Conservation (phyloP, 2,888 invertebrate species). For the Rhamphomyia laevipes region DNA sequence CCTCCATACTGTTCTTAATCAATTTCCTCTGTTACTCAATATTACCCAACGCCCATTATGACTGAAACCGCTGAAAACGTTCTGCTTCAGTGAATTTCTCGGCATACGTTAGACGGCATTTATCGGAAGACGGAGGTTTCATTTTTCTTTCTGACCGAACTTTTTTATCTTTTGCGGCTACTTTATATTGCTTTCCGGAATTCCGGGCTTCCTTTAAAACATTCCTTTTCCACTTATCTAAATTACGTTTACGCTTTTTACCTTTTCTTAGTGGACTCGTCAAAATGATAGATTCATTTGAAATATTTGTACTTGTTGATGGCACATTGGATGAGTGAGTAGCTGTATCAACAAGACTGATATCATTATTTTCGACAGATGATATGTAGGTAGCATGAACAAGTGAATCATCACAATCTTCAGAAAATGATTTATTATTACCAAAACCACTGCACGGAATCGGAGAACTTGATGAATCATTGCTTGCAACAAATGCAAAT, state of each 20-base stretch:
- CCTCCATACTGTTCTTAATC: neutral
- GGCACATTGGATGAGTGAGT: neutral
- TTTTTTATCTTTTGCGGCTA: neutral
- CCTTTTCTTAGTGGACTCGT: neutral
- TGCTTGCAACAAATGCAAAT: no score
- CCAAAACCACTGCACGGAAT: no score
- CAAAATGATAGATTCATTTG: neutral
- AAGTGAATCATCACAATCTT: neutral
- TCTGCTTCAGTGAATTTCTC: conserved; percentile 2
- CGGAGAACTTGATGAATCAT: no score
- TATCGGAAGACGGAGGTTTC: conserved; percentile 2
- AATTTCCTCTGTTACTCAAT: no score
- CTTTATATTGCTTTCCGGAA: conserved; percentile 2
- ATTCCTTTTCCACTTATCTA: conserved; percentile 5
- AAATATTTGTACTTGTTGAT: neutral
- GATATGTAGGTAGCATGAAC: neutral
- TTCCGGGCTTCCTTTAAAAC: conserved; percentile 3
- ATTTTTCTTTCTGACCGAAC: conserved; percentile 1
- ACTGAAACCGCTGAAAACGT: neutral
- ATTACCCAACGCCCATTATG: no score
- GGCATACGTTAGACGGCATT: conserved; percentile 4
- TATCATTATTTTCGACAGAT: neutral
- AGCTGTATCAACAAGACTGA: neutral
- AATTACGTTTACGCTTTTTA: conserved; percentile 1
- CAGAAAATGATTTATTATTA: no score